Percentiles rank a stretch among this genome's conserved stretches.
phyloP scores from a whole-genome alignment of 2,113 vertebrate species.

The Polyodon spathula region DNA sequence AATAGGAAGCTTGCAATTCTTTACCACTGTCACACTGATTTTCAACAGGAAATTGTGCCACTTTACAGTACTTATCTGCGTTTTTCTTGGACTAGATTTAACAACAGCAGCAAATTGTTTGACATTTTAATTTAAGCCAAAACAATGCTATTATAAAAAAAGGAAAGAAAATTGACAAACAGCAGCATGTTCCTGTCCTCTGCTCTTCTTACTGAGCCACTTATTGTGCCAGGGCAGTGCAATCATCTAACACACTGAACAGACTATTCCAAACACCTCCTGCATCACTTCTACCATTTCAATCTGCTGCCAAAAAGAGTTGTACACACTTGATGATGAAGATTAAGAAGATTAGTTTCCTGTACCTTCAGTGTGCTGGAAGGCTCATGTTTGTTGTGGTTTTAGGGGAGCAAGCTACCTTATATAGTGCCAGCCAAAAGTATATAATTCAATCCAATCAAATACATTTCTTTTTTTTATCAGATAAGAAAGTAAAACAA shows the following conservation, averaged over 20 bases:
- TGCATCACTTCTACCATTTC: background rate
- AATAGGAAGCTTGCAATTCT: background rate
- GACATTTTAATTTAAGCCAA: no score
- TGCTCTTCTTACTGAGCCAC: background rate
- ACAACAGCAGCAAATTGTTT: no score
- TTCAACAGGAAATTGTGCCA: background rate
- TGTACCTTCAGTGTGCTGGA: background rate
- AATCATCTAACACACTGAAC: background rate
- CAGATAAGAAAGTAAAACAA: no score
- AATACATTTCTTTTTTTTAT: no score
- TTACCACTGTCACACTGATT: background rate
- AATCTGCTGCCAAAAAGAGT: background rate
- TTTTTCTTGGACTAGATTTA: background rate
- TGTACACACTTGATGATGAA: background rate
- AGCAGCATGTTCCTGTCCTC: background rate
- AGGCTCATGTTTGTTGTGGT: background rate
- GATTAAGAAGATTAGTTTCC: background rate
- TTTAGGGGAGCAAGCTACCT: background rate
- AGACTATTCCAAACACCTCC: constrained; percentile 1
- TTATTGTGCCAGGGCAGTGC: background rate
- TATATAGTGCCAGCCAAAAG: no score
- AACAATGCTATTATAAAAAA: no score
- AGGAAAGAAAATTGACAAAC: background rate
- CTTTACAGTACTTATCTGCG: background rate
- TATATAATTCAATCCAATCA: no score